Conservation (phyloP, 2,113 vertebrate species). For the Bucco capensis region DNA sequence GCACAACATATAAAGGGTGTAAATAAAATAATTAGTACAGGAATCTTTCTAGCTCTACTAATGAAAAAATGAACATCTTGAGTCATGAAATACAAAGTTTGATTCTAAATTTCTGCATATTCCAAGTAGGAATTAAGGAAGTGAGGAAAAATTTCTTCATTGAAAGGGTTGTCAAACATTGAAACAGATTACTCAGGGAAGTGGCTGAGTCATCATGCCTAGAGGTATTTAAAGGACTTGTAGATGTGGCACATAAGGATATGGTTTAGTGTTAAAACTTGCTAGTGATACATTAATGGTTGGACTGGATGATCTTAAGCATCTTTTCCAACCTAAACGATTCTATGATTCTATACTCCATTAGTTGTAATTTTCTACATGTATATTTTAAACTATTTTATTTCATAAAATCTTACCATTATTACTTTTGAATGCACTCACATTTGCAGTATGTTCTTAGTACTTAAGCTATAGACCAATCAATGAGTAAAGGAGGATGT, state of each 20-base stretch:
- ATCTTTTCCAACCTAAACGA: background rate
- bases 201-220: background rate
- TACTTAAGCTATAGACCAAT: background rate
- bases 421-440: background rate
- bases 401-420: background rate
- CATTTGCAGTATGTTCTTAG: background rate
- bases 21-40: background rate
- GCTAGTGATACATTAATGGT: background rate
- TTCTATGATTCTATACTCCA: background rate
- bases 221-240: rapidly evolving
- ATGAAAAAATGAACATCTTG: background rate
- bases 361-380: background rate
- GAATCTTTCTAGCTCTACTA: background rate
- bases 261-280: background rate
- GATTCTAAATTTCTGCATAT: background rate
- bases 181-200: background rate
- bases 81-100: background rate
- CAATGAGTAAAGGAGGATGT: background rate
- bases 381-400: background rate
- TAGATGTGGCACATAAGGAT: background rate
- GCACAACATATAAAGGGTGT: background rate
- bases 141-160: background rate
- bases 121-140: background rate
- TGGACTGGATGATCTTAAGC: background rate
- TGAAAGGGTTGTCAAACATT: background rate